Percentiles rank a stretch among this genome's conserved stretches.
Conservation (phyloP, 2,888 invertebrate genomes). For the Xylota segnis region DNA sequence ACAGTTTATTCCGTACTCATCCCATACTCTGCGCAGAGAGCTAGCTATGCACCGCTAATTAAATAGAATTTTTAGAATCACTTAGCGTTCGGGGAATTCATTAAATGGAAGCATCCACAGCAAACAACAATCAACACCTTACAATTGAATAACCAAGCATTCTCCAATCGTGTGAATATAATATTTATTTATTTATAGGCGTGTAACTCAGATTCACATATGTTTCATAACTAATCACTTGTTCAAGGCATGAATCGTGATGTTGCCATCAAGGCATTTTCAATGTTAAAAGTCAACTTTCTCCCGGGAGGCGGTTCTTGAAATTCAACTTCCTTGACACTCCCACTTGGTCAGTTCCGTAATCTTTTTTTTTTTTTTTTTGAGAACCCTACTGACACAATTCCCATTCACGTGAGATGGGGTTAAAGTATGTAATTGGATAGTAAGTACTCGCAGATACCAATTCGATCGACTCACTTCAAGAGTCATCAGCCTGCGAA, state of each 20-base stretch:
- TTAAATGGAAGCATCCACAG: constrained; percentile 29
- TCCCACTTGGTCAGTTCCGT: not conserved
- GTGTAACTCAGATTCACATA: constrained; percentile 42
- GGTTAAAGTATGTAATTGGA: not conserved
- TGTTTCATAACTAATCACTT: constrained; percentile 54
- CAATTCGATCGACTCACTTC: not conserved
- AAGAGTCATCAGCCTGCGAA: constrained; percentile 4
- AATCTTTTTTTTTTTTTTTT: not conserved
- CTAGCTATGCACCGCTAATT: constrained; percentile 26
- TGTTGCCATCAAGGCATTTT: constrained; percentile 32
- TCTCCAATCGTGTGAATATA: constrained; percentile 41
- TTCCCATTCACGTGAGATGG: not conserved
- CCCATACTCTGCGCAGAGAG: not conserved
- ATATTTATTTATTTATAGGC: constrained; percentile 50
- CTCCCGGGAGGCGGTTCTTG: not conserved
- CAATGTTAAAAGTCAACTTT: constrained; percentile 7
- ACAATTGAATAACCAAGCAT: constrained; percentile 37
- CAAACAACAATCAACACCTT: constrained; percentile 64
- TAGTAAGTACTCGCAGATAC: not conserved
- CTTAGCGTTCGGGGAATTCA: constrained; percentile 27
- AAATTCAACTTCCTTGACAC: not conserved
- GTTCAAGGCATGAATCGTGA: constrained; percentile 41
- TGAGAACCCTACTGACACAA: constrained; percentile 17
- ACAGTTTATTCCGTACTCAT: not conserved
- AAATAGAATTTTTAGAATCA: constrained; percentile 25